Base-by-base conservation (phyloP, 1,140 invertebrate species). In the Aphidius ervi region DNA sequence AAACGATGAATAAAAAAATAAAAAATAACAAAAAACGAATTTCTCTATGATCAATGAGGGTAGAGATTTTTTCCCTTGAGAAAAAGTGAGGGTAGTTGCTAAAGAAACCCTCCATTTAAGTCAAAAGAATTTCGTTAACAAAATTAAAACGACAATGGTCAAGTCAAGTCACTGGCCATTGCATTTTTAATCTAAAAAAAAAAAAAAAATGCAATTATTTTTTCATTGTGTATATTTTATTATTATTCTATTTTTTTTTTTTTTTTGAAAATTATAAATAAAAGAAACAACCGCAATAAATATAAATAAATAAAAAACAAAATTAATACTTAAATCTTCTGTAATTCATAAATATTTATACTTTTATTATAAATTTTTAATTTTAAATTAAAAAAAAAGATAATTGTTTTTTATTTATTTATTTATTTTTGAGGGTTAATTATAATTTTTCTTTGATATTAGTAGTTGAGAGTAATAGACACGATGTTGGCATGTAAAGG, bases 81-180 rank as follows among this genome's bases (percentile, higher is more conserved):
- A 31, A 31, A 31, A 16, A 16, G 16, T 16, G 16, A 16, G 16
- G 16, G 16, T 16, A 16, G 16, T 16, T 16, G 7, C 7, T 53
- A 37, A 50, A 48, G 23, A 52, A 39, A 39, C 16, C n/a, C 57
- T 46, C 60, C 52, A 62, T 56, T 63, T 57, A 42, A 62, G 52
- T 63, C 62, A 63, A 59, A 63, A 63, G 57, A 59, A 57, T 62
- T 62, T 62, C 55, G 60, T 62, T 62, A 62, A 31, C 46, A 41
- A 46, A 16, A 39, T 16, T 23, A 62, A 61, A 62, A 55, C 57
- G 60, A 62, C 55, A 62, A 57, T 46, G 56, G 47, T 39, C 45
- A 46, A 54, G 56, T 62, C 55, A 55, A 57, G 57, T n/a, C n/a
- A 39, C 55, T 62, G 60, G 57, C 60, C 42, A 49, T 37, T 57